Evolutionary conservation across 1,140 invertebrate genomes (phyloP), one percentile per base, ranked within the genome.

Genomic region (Aphelenchoides avenae): DNA sequence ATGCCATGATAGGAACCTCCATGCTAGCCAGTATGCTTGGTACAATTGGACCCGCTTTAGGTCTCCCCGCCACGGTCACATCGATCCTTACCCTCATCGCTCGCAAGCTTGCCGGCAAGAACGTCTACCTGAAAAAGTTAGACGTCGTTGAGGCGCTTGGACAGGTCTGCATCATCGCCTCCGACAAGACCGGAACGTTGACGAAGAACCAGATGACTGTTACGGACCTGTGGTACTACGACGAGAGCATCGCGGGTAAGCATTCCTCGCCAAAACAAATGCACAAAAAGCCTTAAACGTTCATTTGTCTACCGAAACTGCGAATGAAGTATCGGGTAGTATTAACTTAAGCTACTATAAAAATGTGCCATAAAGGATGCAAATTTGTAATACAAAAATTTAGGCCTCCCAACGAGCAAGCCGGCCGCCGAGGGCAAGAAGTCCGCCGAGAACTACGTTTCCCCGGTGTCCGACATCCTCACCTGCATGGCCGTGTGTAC

Each of bases 191-290:
- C 24, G 95, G 95, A 29, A 99, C 95, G 0, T 82, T 99, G 33
- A 99, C 95, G 0, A 89, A 91, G 78, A 99, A 98, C 79, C 91
- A 97, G 80, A 99, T 98, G 94, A 97, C 92, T 1, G 91, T 90
- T 18, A 80, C 79, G 11, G 66, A 71, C 48, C 43, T 74, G 30
- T 74, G 71, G 71, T 70, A 66, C 43, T 57, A 61, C 43, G 57
- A 73, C 41, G 49, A 63, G 30, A 68, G 61, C 29, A 50, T 73
- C n/a, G 60, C 44, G 29, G 71, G 72, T 70, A 31, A 26, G 9
- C 0, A 18, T 18, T 2, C 24, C 30, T 33, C 27, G 5, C 22
- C 22, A 6, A n/a, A n/a, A n/a, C n/a, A n/a, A n/a, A n/a, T n/a
- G n/a, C n/a, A n/a, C n/a, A n/a, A n/a, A n/a, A n/a, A n/a, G n/a